Percentiles rank a stretch among this genome's conserved stretches.
phyloP scores from a whole-genome alignment of 2,113 vertebrate genomes.

The Mionectes macconnelli region DNA sequence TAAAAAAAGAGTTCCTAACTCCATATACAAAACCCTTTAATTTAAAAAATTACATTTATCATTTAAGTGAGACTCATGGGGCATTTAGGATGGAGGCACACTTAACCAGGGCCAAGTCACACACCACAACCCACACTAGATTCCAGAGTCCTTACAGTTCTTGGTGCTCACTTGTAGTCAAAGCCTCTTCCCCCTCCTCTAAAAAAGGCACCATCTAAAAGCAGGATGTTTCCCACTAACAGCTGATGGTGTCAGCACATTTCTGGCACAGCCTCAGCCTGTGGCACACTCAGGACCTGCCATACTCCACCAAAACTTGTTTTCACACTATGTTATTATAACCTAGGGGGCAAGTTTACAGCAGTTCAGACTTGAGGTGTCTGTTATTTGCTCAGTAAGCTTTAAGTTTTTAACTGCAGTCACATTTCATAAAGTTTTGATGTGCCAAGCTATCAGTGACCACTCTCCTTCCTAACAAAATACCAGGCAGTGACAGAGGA shows the following conservation, averaged over 20 bases:
- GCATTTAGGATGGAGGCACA: neutral
- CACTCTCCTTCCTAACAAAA: neutral
- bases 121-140: neutral
- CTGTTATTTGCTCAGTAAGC: neutral
- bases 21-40: neutral
- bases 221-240: neutral
- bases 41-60: neutral
- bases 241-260: neutral
- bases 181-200: neutral
- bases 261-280: neutral
- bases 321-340: neutral
- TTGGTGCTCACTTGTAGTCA: neutral
- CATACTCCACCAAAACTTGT: neutral
- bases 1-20: neutral
- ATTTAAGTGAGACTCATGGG: neutral
- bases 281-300: neutral
- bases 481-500: neutral
- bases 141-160: neutral
- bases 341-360: neutral
- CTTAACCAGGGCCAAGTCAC: neutral
- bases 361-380: neutral
- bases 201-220: neutral
- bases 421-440: neutral
- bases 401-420: neutral
- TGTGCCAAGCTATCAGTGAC: neutral